Evolutionary conservation across 2,797 vertebrate genomes (phyloP).

Genomic region (Pantherophis alleghaniensis): DNA sequence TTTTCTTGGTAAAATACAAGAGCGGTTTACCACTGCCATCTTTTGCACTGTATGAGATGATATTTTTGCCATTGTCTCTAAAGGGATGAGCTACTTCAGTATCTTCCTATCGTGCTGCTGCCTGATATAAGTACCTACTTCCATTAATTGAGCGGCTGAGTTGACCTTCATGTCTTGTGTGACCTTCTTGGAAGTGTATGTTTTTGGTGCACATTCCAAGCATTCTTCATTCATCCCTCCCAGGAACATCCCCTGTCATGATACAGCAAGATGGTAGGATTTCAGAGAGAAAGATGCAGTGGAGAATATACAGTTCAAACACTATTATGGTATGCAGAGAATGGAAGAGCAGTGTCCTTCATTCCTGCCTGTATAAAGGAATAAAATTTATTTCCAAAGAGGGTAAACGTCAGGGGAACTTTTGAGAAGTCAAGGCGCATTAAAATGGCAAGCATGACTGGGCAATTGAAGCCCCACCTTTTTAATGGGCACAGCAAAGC

Average conservation of each 20-base stretch:
- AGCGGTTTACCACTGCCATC: not conserved
- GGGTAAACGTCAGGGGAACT: not conserved
- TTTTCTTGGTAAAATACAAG: not conserved
- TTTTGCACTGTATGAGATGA: not conserved
- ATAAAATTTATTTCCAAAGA: not conserved
- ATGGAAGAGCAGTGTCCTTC: not conserved
- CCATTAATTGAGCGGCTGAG: not conserved
- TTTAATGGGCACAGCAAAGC: not conserved
- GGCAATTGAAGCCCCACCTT: not conserved
- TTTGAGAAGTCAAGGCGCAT: not conserved
- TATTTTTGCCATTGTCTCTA: not conserved
- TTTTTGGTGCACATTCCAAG: not conserved
- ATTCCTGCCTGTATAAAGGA: not conserved
- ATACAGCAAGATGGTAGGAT: not conserved
- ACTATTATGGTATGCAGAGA: not conserved
- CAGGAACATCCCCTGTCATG: not conserved
- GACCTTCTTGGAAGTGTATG: not conserved
- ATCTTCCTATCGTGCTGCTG: not conserved
- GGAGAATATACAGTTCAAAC: not conserved
- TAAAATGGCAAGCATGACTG: not conserved
- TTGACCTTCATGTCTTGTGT: not conserved
- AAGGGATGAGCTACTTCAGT: not conserved
- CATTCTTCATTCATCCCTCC: not conserved
- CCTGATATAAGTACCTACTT: not conserved
- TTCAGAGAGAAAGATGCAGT: not conserved